phyloP scores from a whole-genome alignment of 2,113 vertebrate species.

The Rhinopithecus roxellana region DNA sequence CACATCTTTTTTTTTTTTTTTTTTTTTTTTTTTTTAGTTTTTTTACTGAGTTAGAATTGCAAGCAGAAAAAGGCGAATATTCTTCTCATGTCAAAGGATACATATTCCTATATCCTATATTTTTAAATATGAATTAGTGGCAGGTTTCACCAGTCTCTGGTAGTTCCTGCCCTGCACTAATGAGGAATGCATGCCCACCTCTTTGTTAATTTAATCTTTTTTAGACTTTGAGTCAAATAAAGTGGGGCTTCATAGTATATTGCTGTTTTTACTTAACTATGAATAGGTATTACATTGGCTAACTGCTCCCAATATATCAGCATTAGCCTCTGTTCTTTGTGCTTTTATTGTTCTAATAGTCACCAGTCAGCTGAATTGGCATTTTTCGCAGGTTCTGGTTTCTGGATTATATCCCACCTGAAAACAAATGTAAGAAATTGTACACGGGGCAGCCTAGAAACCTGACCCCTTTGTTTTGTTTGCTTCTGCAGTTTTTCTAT shows the following conservation, averaged over 20 bases:
- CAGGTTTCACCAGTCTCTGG: background rate
- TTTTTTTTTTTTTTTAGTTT: background rate
- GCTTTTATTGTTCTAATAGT: background rate
- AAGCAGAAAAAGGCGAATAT: background rate
- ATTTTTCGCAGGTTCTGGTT: background rate
- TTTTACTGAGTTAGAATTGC: background rate
- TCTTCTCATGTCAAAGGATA: background rate
- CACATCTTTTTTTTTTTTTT: background rate
- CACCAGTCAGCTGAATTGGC: background rate
- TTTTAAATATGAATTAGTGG: background rate
- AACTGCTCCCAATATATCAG: background rate
- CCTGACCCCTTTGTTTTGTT: background rate
- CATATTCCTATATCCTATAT: background rate
- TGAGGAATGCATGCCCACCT: fast-evolving
- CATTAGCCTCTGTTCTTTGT: background rate
- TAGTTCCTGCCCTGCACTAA: background rate
- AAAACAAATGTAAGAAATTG: background rate
- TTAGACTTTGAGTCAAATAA: background rate
- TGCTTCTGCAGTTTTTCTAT: background rate
- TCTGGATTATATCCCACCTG: background rate
- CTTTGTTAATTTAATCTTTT: background rate
- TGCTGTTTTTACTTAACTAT: background rate
- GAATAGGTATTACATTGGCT: background rate
- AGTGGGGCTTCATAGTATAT: background rate
- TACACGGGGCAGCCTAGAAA: background rate